Evolutionary conservation across 2,888 invertebrate species (phyloP).

Genomic region (Pasiphila rectangulata): DNA sequence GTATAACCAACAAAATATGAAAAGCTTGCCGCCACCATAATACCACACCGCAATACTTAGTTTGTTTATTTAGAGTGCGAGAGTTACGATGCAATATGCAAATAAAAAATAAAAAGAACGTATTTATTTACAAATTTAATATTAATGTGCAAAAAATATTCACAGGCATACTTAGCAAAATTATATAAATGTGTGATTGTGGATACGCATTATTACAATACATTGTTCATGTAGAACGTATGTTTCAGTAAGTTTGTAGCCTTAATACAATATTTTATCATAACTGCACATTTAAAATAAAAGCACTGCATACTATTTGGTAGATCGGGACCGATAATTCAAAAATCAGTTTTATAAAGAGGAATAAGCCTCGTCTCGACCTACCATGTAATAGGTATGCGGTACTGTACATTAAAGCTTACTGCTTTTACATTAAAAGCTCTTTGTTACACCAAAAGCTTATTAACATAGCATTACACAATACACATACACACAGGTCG

Average conservation of each 20-base stretch:
- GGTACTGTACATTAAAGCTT: conserved; percentile 4
- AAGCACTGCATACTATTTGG: too few species aligned
- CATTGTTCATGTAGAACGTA: too few species aligned
- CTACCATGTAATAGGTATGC: background rate
- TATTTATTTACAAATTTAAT: background rate
- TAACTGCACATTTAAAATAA: too few species aligned
- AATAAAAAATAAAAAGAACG: background rate
- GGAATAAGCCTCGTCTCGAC: background rate
- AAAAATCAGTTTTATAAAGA: too few species aligned
- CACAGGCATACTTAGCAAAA: background rate
- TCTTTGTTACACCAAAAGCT: conserved; percentile 11
- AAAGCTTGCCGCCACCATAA: conserved; percentile 2
- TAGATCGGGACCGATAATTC: too few species aligned
- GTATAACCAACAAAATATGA: background rate
- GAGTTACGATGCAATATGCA: background rate
- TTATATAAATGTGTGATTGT: too few species aligned
- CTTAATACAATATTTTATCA: too few species aligned
- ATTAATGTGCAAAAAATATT: background rate
- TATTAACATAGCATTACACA: conserved; percentile 9
- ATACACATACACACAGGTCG: conserved; percentile 17
- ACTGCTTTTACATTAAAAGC: conserved; percentile 7
- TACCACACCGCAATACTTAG: too few species aligned
- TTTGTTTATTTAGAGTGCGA: background rate
- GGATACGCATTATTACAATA: too few species aligned
- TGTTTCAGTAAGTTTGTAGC: too few species aligned